phyloP scores from a whole-genome alignment of 2,888 invertebrate species.

The Pinctada fucata region DNA sequence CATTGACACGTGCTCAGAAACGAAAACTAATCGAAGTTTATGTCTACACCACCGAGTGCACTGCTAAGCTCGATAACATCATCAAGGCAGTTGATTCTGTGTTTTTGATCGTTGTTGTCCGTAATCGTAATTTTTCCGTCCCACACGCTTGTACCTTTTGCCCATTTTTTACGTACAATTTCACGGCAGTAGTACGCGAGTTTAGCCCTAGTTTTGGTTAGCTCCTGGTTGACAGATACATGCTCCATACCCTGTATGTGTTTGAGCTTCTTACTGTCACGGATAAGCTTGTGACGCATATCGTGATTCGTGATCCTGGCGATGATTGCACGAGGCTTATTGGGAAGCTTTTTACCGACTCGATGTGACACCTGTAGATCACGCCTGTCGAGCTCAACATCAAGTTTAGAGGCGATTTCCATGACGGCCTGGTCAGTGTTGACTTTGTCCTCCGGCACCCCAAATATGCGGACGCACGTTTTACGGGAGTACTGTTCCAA shows the following conservation, averaged over 20 bases:
- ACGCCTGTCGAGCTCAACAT: background rate
- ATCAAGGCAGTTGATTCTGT: background rate
- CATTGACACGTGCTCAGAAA: conserved; percentile 5
- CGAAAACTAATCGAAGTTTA: background rate
- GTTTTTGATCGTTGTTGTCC: conserved; percentile 3
- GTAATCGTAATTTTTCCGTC: conserved; percentile 1
- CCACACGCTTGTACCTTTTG: background rate
- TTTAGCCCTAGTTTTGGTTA: background rate
- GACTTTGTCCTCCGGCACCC: conserved; percentile 1
- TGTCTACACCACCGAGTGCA: conserved; percentile 9
- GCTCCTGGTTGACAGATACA: conserved; percentile 8
- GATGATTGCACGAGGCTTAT: conserved; percentile 1
- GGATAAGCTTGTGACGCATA: conserved; percentile 1
- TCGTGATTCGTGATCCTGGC: background rate
- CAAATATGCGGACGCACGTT: conserved; percentile 12
- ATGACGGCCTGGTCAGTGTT: conserved; percentile 3
- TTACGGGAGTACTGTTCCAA: conserved; percentile 3
- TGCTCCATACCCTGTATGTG: background rate
- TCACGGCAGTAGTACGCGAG: conserved; percentile 8
- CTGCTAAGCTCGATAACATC: conserved; percentile 1
- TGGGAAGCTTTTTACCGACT: background rate
- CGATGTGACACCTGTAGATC: conserved; percentile 2
- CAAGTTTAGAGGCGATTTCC: conserved; percentile 1
- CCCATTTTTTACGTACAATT: background rate
- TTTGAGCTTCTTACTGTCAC: background rate